These are phyloP conservation scores for Latrodectus elegans DNA, from an alignment of 2,888 invertebrate species.

Conservation along the genomic window DNA sequence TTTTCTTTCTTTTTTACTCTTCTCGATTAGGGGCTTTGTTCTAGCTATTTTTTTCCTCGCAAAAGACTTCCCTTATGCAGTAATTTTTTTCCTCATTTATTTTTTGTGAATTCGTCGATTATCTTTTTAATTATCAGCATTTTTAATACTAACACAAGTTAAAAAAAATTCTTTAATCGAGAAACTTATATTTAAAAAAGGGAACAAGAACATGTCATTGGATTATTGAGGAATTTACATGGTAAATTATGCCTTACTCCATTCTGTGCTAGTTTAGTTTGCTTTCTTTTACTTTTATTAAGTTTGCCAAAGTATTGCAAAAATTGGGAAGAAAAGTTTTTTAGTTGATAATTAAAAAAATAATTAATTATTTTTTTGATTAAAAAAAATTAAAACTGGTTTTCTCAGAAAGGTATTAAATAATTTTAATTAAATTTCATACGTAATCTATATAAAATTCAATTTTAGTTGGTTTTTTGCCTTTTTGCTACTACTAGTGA, in stretches of 20 bases:
- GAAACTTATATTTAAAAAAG: not conserved
- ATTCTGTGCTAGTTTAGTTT: too few relatives aligned
- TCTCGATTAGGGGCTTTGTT: not conserved
- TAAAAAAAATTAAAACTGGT: not conserved
- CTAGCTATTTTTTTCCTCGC: slow-evolving; percentile 11
- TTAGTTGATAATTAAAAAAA: not conserved
- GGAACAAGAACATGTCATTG: not conserved
- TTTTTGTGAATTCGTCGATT: not conserved
- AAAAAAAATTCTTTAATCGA: not conserved
- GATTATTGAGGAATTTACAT: slow-evolving; percentile 1
- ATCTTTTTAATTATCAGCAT: not conserved
- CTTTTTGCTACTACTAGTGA: too few relatives aligned
- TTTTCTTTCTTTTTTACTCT: not conserved
- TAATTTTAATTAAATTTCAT: slow-evolving; percentile 17
- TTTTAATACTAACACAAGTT: not conserved
- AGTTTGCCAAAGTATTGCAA: not conserved
- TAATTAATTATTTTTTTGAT: not conserved
- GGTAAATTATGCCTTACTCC: not conserved
- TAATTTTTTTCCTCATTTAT: not conserved
- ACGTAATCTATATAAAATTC: too few relatives aligned
- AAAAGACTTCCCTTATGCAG: not conserved
- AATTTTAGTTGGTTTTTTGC: too few relatives aligned
- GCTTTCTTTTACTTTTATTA: too few relatives aligned
- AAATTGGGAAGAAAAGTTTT: not conserved
- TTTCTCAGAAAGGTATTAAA: not conserved